Evolutionary conservation across 2,113 vertebrate species (phyloP), one percentile per base, ranked within the genome.

Genomic region (Geothlypis trichas): DNA sequence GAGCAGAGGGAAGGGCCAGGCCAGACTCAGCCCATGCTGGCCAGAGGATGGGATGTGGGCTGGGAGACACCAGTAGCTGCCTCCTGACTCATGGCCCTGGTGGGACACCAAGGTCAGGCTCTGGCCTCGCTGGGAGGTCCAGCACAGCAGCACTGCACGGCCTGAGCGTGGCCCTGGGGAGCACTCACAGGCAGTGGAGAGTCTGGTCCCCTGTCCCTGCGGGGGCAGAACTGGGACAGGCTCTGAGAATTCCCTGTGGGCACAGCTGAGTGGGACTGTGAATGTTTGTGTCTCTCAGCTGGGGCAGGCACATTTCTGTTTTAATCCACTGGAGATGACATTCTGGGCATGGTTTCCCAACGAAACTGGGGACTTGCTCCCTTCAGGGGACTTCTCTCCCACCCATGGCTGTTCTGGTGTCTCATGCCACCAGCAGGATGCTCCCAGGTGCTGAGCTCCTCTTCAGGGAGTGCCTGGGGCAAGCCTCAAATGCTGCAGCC

Each of bases 121-220:
- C 20, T 67, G 68, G 46, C 26, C 57, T 63, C 0, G 1, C 2
- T 7, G 3, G 35, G 44, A 79, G 49, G 73, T 39, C 24, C 69
- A 62, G n/a, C 59, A 18, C 18, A 6, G 44, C 57, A 71, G 57
- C 72, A 44, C 16, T 0, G 0, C 9, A 7, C 52, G 27, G 28
- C 59, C 47, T 52, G 37, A 55, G 35, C 7, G 0, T 0, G 1
- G 10, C 76, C 57, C 66, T 78, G 47, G 12, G 13, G 33, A 0
- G 7, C 15, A 31, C 31, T 35, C 61, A 24, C 4, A 6, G 49
- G 18, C 5, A 1, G 7, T 0, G 5, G 7, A 71, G 51, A 39
- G 18, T 65, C 76, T 65, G 49, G 5, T 16, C 67, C 20, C 37
- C 37, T 33, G 10, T 46, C n/a, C 37, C 31, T 69, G 23, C 41